These are phyloP conservation scores for Hirtodrosophila cameraria DNA, from an alignment of 2,888 invertebrate species.

Conservation along the genomic window DNA sequence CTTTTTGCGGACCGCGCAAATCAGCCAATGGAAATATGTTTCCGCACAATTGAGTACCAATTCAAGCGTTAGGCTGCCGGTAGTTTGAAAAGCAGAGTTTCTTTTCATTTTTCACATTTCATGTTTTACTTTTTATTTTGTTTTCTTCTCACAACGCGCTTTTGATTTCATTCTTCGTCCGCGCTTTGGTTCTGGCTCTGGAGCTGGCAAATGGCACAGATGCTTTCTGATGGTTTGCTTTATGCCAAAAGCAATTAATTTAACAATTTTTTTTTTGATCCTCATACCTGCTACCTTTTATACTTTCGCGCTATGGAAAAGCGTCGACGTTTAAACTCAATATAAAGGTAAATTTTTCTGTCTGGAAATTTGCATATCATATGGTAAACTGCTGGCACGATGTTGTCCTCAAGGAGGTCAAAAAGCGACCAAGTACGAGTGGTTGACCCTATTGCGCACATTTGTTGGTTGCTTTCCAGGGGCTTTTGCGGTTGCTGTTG, in stretches of 20 bases:
- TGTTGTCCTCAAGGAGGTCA: constrained; percentile 12
- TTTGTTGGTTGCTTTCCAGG: constrained; percentile 24
- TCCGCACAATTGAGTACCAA: constrained; percentile 68
- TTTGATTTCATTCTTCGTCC: constrained; percentile 4
- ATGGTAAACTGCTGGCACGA: constrained; percentile 12
- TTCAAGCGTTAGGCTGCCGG: constrained; percentile 48
- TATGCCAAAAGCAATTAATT: constrained; percentile 72
- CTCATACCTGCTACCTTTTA: constrained; percentile 8
- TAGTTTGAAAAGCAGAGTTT: constrained; percentile 26
- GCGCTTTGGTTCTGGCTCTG: no score
- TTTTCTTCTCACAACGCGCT: constrained; percentile 4
- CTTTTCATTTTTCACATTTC: constrained; percentile 19
- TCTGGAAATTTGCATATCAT: constrained; percentile 53
- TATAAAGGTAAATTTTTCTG: constrained; percentile 35
- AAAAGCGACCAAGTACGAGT: constrained; percentile 18
- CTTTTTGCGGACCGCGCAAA: constrained; percentile 33
- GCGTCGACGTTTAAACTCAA: constrained; percentile 36
- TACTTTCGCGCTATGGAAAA: constrained; percentile 16
- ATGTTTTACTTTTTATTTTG: neutral
- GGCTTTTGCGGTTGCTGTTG: constrained; percentile 6
- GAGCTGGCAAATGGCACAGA: constrained; percentile 34
- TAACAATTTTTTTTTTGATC: constrained; percentile 39
- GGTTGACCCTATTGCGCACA: constrained; percentile 34
- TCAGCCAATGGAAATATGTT: constrained; percentile 68
- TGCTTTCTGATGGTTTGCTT: constrained; percentile 47